Evolutionary conservation across 2,888 invertebrate genomes (phyloP).

Genomic region (Dryadula phaetusa): DNA sequence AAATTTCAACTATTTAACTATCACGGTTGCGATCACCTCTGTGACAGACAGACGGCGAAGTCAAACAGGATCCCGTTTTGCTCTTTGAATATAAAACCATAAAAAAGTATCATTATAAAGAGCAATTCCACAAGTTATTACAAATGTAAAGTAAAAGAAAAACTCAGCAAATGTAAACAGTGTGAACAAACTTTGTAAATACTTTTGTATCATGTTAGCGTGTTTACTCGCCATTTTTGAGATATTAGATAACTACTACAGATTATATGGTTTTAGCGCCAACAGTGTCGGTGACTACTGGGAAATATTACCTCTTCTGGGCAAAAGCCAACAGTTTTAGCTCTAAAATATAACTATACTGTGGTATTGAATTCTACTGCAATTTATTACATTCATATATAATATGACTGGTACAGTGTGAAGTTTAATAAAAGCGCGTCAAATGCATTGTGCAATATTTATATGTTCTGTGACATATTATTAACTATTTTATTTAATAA

Average conservation of each 20-base stretch:
- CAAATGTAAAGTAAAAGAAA: not conserved
- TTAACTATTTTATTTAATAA: too few species aligned
- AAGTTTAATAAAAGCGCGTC: not conserved
- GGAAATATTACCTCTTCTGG: constrained; percentile 44
- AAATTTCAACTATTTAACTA: too few species aligned
- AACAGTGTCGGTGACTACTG: constrained; percentile 41
- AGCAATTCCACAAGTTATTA: not conserved
- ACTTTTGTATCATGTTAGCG: constrained; percentile 8
- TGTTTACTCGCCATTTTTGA: constrained; percentile 15
- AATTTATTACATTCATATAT: not conserved
- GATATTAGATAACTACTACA: constrained; percentile 35
- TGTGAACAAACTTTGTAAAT: not conserved
- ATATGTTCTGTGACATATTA: not conserved
- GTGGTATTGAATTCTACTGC: constrained; percentile 12
- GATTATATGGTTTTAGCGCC: constrained; percentile 36
- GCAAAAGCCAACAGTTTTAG: constrained; percentile 44
- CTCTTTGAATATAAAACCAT: not conserved
- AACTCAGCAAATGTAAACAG: not conserved
- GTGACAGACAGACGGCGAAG: too few species aligned
- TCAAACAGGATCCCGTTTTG: too few species aligned
- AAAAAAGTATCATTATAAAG: not conserved
- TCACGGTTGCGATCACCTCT: too few species aligned
- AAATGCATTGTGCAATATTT: not conserved
- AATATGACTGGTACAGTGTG: not conserved
- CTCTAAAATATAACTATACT: constrained; percentile 31